Conservation (phyloP, 1,140 invertebrate species). For the Microplitis mediator region DNA sequence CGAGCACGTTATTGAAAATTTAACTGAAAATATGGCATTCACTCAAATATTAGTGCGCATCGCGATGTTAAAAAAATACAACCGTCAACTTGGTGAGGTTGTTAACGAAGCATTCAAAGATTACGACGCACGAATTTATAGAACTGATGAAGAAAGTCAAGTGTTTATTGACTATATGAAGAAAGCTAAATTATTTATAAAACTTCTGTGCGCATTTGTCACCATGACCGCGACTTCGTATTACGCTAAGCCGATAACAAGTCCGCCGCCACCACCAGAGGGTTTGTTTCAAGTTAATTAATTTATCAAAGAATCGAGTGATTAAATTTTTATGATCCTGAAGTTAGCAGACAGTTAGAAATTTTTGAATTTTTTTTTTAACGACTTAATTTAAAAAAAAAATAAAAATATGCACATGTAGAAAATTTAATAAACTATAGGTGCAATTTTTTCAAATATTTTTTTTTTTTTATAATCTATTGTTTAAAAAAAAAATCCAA, state of each 20-base stretch:
- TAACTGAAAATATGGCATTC: constrained; percentile 52
- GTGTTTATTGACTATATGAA: constrained; percentile 41
- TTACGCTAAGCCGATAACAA: constrained; percentile 45
- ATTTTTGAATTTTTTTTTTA: too few relatives aligned
- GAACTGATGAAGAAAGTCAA: constrained; percentile 37
- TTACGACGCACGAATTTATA: constrained; percentile 40
- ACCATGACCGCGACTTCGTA: constrained; percentile 45
- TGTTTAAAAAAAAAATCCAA: too few relatives aligned
- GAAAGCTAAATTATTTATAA: constrained; percentile 44
- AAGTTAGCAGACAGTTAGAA: too few relatives aligned
- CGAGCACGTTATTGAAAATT: constrained; percentile 50
- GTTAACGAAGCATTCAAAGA: constrained; percentile 42
- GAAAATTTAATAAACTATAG: too few relatives aligned
- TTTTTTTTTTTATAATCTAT: too few relatives aligned
- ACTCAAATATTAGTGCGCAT: constrained; percentile 46
- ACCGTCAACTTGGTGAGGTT: constrained; percentile 38
- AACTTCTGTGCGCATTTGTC: constrained; percentile 42
- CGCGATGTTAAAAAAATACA: constrained; percentile 40
- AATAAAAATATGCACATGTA: too few relatives aligned
- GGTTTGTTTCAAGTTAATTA: not conserved
- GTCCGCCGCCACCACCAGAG: constrained; percentile 16
- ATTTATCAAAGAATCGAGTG: too few relatives aligned
- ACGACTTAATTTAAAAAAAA: too few relatives aligned
- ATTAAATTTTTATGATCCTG: too few relatives aligned
- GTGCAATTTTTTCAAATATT: too few relatives aligned